A percentile compares a stretch with the other conserved stretches of the same genome.
phyloP scores from a whole-genome alignment of 1,140 invertebrate genomes.

The Aphaenogaster floridana region DNA sequence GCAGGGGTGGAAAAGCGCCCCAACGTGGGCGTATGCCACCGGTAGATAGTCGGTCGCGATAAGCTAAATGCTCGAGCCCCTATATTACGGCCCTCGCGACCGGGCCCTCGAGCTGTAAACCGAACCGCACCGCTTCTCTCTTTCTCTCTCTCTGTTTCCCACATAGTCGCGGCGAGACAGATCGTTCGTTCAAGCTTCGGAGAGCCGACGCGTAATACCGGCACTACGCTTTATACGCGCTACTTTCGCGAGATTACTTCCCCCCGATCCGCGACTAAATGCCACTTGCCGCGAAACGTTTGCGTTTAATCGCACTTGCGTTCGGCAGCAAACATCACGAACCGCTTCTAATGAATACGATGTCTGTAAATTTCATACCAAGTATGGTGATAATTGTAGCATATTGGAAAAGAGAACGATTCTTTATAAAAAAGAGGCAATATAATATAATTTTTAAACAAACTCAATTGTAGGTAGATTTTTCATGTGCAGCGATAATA shows the following conservation, averaged over 20 bases:
- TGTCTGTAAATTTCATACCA: neutral
- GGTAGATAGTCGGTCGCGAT: slow-evolving; percentile 75
- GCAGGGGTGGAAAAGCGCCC: slow-evolving; percentile 75
- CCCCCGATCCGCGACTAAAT: slow-evolving; percentile 1
- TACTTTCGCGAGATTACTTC: slow-evolving; percentile 51
- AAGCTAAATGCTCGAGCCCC: slow-evolving; percentile 77
- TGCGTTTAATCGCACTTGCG: neutral
- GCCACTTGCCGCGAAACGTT: slow-evolving; percentile 17
- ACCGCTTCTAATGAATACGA: neutral
- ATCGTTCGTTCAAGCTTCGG: slow-evolving; percentile 51
- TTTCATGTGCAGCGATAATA: neutral
- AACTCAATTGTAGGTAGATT: neutral
- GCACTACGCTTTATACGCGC: slow-evolving; percentile 26
- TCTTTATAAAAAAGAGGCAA: neutral
- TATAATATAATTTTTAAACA: neutral
- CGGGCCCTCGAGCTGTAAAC: slow-evolving; percentile 68
- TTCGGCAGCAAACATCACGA: neutral
- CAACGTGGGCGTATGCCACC: slow-evolving; percentile 75
- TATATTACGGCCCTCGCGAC: slow-evolving; percentile 69
- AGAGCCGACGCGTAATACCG: slow-evolving; percentile 17
- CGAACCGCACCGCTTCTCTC: slow-evolving; percentile 46
- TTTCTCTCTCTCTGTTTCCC: slow-evolving; percentile 17
- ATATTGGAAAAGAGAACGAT: neutral
- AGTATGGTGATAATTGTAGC: neutral
- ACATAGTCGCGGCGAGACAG: slow-evolving; percentile 54